phyloP scores from a whole-genome alignment of 2,113 vertebrate genomes.

The Tichodroma muraria region DNA sequence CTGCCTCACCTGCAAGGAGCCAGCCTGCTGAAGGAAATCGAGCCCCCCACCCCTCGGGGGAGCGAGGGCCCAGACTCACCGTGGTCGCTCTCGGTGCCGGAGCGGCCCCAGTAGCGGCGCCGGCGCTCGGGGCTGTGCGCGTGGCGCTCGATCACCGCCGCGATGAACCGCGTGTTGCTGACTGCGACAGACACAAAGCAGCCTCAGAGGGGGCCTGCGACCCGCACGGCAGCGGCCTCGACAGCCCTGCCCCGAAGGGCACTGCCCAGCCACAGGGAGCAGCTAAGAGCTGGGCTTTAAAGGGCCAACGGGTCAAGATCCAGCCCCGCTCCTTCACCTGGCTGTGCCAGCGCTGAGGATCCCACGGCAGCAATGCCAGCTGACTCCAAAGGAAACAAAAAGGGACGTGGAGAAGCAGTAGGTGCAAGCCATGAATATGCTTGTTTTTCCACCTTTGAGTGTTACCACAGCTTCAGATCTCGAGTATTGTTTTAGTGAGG shows the following conservation, averaged over 20 bases:
- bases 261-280: too few relatives aligned
- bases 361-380: neutral
- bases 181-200: slow-evolving; percentile 67
- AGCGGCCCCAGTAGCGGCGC: slow-evolving; percentile 95
- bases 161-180: slow-evolving; percentile 96
- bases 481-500: neutral
- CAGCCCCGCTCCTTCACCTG: neutral
- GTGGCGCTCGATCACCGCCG: slow-evolving; percentile 93
- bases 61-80: slow-evolving; percentile 67
- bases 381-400: neutral
- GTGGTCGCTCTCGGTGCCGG: slow-evolving; percentile 95
- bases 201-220: neutral
- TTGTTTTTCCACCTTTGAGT: neutral
- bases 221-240: too few relatives aligned
- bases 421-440: neutral
- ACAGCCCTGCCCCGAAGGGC: too few relatives aligned
- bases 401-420: neutral
- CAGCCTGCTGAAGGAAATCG: neutral
- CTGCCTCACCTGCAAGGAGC: neutral
- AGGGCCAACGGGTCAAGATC: too few relatives aligned
- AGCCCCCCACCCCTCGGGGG: too few relatives aligned
- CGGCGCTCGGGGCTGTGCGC: slow-evolving; percentile 94
- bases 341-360: neutral
- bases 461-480: neutral
- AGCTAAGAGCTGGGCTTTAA: neutral